phyloP scores from a whole-genome alignment of 2,113 vertebrate species.

The Sorex araneus region DNA sequence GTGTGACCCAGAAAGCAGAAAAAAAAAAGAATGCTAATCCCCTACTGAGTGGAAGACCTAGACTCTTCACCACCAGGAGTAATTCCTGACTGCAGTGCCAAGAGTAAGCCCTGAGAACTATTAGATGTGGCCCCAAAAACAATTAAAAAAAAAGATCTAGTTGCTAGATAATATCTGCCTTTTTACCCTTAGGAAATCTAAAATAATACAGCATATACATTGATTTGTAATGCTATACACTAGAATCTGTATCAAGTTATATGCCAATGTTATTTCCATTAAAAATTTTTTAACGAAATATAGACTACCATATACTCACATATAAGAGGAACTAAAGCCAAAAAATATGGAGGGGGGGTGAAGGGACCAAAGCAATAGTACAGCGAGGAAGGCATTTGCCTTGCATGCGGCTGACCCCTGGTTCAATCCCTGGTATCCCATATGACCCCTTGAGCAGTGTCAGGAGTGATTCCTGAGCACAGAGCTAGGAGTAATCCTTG shows the following conservation, averaged over 20 bases:
- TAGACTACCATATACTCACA: background rate
- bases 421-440: too few relatives aligned
- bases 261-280: background rate
- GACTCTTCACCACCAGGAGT: background rate
- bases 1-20: too few relatives aligned
- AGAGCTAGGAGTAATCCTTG: too few relatives aligned
- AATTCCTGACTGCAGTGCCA: too few relatives aligned
- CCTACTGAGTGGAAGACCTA: background rate
- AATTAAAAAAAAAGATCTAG: background rate
- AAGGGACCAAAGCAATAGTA: too few relatives aligned
- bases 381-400: too few relatives aligned
- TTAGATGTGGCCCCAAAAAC: too few relatives aligned
- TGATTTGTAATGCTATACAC: background rate
- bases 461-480: too few relatives aligned
- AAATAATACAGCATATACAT: background rate
- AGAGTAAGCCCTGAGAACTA: too few relatives aligned
- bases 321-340: slow-evolving; percentile 34
- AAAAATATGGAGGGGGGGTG: background rate
- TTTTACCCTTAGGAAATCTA: slow-evolving; percentile 29
- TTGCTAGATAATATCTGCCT: background rate
- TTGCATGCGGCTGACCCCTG: too few relatives aligned
- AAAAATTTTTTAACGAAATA: background rate
- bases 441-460: too few relatives aligned
- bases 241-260: background rate
- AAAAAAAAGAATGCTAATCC: slow-evolving; percentile 12